Evolutionary conservation across 1,140 invertebrate genomes (phyloP).

Genomic region (Drosophila sucinea): DNA sequence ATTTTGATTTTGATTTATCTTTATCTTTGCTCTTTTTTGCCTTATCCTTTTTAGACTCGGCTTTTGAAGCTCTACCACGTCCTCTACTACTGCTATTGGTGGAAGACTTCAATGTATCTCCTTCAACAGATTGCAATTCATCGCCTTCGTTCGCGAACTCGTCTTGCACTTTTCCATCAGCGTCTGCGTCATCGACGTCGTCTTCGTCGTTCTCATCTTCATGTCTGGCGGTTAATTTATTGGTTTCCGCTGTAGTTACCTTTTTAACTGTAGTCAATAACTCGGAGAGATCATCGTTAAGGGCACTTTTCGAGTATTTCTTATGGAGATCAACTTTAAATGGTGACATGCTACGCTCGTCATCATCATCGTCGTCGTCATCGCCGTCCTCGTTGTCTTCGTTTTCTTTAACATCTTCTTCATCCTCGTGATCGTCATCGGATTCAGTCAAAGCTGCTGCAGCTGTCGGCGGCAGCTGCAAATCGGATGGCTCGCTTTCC

Average conservation of each 20-base stretch:
- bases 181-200: slow-evolving; percentile 30
- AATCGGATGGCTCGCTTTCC: slow-evolving; percentile 44
- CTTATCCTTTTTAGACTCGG: slow-evolving; percentile 43
- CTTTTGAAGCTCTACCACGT: slow-evolving; percentile 3
- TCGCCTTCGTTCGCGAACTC: slow-evolving; percentile 45
- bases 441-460: slow-evolving; percentile 71
- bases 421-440: slow-evolving; percentile 72
- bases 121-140: slow-evolving; percentile 42
- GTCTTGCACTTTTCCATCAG: slow-evolving; percentile 38
- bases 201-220: slow-evolving; percentile 60
- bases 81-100: slow-evolving; percentile 40
- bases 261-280: slow-evolving; percentile 78
- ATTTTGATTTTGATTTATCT: slow-evolving; percentile 37
- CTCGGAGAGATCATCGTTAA: slow-evolving; percentile 81
- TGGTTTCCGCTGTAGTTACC: slow-evolving; percentile 56
- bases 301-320: slow-evolving; percentile 83
- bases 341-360: slow-evolving; percentile 72
- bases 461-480: slow-evolving; percentile 67
- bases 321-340: slow-evolving; percentile 83
- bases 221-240: slow-evolving; percentile 62
- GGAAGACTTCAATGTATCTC: slow-evolving; percentile 35
- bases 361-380: slow-evolving; percentile 57
- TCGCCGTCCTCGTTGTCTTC: slow-evolving; percentile 56
- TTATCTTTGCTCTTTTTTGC: slow-evolving; percentile 43
- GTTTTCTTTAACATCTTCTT: slow-evolving; percentile 48